Evolutionary conservation across 2,888 invertebrate species (phyloP), one percentile per base, ranked within the genome.

Genomic region (Hydropsyche betteni): DNA sequence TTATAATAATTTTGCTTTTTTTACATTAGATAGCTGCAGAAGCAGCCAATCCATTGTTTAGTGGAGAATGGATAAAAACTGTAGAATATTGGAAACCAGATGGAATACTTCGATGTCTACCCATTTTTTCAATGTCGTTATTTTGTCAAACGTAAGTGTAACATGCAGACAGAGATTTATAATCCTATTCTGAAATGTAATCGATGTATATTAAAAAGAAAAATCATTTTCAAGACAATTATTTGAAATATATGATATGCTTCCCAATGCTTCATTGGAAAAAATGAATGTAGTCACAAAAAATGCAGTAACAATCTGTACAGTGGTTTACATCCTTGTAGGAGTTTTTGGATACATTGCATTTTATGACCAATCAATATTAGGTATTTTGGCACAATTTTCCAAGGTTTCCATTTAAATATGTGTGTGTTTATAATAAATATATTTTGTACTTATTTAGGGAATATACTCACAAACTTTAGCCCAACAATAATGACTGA

Each of bases 61-160:
- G 90, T 0, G 91, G 91, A 4, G 92, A 93, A 81, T 96, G 96
- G 95, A 85, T 89, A 53, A 84, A 88, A 0, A 89, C 90, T 78
- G 91, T 96, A 2, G 88, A 91, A 80, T 90, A 91, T 82, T 97
- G 96, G 96, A 89, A 91, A 80, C 93, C 95, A 0, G 89, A 92
- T 0, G 98, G 98, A 0, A 87, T 97, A 76, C 86, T 98, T 70
- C 96, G 96, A 81, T 96, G 97, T 83, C 88, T 98, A 80, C 99
- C 99, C 0, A 98, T 99, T 81, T 96, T 98, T 85, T 94, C 97
- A 10, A 96, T 98, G 94, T 97, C 98, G 0, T 88, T 98, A 74
- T 97, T 96, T 79, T 99, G 99, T 86, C 99, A 99, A 86, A 97
- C 98, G 92, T 95, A 85, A 90, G 91, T 87, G 24, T 24, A 24